These are phyloP conservation scores for Nesoenas mayeri DNA, from an alignment of 2,113 vertebrate genomes.

Conservation along the genomic window DNA sequence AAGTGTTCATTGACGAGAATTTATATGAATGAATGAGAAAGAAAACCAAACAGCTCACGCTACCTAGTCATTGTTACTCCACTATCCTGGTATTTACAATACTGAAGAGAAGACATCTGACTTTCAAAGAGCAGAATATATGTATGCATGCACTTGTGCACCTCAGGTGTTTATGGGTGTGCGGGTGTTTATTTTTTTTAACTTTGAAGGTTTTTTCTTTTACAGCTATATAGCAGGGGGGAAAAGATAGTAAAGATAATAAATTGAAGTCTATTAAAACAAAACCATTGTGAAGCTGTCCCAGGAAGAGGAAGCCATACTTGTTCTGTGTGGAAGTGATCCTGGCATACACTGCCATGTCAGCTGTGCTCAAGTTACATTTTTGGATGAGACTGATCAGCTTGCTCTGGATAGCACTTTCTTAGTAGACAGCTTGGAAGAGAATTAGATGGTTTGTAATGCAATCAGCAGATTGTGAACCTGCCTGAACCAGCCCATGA, in stretches of 20 bases:
- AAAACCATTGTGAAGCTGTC: neutral
- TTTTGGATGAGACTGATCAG: neutral
- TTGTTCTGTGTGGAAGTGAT: neutral
- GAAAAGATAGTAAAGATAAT: neutral
- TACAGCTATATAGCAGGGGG: neutral
- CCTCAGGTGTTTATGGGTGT: too few species aligned
- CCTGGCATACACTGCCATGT: fast-evolving
- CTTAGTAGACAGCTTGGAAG: neutral
- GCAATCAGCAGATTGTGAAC: neutral
- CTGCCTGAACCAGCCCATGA: neutral
- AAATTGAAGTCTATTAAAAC: neutral
- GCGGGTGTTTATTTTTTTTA: fast-evolving
- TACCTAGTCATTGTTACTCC: neutral
- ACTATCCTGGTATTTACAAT: neutral
- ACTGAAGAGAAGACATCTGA: neutral
- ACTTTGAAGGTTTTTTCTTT: neutral
- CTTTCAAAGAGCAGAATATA: neutral
- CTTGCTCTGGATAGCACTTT: neutral
- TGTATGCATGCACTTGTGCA: neutral
- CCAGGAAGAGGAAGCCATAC: neutral
- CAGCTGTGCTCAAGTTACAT: neutral
- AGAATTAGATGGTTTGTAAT: neutral
- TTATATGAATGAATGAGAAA: neutral
- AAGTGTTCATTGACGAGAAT: neutral
- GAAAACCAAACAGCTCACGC: neutral